Evolutionary conservation across 2,797 vertebrate species (phyloP), one percentile per base, ranked within the genome.

Genomic region (Micrastur ruficollis): DNA sequence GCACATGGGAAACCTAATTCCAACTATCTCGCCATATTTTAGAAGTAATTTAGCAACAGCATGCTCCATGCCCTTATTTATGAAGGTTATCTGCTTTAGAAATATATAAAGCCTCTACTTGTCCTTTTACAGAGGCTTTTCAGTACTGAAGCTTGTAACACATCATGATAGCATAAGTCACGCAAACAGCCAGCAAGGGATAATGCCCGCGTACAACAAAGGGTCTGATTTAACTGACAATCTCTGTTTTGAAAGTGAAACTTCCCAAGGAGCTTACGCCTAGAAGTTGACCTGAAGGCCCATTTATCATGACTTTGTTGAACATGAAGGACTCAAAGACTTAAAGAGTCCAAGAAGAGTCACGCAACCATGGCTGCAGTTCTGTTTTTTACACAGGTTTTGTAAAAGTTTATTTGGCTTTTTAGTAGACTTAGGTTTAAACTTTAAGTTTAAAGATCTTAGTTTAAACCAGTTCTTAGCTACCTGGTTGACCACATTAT

Each of bases 21-120:
- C 72, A 96, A 93, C 89, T 67, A 96, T 94, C 89, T 94, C 72
- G 90, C 93, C 78, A 49, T 95, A 96, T 96, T 97, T 97, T 84
- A 93, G 79, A 55, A 90, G 74, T 71, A 96, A 96, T 95, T 94
- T 81, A 95, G 90, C 85, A 95, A 89, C 70, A 86, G 92, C 78
- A 81, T 67, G 62, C 74, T 93, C 71, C 34, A 46, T 92, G 92
- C 49, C 85, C 82, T 95, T 95, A 95, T 88, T 93, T 95, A 95
- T 75, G 79, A 96, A 97, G 93, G 95, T 95, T 93, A 95, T 86
- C 89, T 89, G 46, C 86, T 88, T 88, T 25, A 61, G 72, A 91
- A 91, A 93, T 68, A 91, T 31, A 67, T 62, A 89, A 95, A 84
- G 53, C 31, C n/a, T 88, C 70, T 89, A 44, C 71, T 78, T 76